Evolutionary conservation across 2,113 vertebrate genomes (phyloP).

Genomic region (Pomatostomus ruficeps): DNA sequence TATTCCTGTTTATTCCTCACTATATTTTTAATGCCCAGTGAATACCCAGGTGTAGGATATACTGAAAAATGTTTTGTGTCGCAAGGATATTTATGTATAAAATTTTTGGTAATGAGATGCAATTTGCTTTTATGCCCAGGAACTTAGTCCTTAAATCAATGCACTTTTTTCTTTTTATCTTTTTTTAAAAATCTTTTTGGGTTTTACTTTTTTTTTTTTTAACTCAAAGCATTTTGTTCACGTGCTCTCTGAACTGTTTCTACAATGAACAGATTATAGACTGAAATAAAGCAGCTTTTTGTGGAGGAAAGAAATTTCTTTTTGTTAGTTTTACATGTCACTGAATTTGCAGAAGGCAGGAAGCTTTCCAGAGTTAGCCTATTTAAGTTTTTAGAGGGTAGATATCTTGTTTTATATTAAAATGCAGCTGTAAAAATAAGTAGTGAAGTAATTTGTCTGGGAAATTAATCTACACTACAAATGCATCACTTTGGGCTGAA

Average conservation of each 20-base stretch:
- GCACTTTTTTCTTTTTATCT: background rate
- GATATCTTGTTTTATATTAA: background rate
- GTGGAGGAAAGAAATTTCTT: background rate
- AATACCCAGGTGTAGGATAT: background rate
- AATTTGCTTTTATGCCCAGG: background rate
- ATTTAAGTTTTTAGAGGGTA: background rate
- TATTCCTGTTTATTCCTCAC: background rate
- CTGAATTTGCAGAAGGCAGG: background rate
- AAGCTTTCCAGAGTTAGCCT: background rate
- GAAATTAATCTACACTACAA: background rate
- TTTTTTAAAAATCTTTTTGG: background rate
- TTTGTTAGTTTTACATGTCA: background rate
- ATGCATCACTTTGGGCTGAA: background rate
- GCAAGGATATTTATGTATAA: background rate
- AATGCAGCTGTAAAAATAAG: background rate
- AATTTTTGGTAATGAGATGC: background rate
- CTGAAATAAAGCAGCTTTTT: background rate
- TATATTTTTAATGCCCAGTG: background rate
- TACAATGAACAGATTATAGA: background rate
- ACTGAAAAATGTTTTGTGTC: background rate
- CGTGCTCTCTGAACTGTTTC: background rate
- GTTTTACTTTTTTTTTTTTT: background rate
- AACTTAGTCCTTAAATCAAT: background rate
- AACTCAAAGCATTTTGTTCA: background rate
- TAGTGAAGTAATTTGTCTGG: background rate